Evolutionary conservation across 2,113 vertebrate genomes (phyloP).

Genomic region (Rhea pennata): DNA sequence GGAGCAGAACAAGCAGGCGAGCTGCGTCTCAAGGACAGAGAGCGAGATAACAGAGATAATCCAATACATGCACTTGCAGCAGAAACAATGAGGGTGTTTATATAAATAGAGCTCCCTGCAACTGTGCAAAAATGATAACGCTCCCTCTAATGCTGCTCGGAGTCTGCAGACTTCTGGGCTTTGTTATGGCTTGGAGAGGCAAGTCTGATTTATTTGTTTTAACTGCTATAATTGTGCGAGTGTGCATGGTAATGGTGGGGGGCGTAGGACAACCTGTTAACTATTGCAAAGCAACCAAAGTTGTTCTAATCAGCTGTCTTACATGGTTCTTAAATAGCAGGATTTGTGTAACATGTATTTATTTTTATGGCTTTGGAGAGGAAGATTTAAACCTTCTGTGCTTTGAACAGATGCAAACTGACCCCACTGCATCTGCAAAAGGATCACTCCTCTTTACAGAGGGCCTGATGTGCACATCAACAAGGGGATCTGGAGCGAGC

Average conservation of each 20-base stretch:
- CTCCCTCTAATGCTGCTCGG: background rate
- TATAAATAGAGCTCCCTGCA: background rate
- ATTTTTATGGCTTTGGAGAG: background rate
- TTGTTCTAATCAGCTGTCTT: background rate
- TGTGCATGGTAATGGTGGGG: background rate
- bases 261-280: background rate
- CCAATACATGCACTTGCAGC: background rate
- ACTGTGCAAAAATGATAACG: background rate
- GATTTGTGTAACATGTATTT: background rate
- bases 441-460: background rate
- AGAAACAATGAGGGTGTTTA: background rate
- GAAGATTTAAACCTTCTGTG: background rate
- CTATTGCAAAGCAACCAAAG: background rate
- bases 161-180: background rate
- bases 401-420: background rate
- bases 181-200: background rate
- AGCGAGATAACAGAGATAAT: background rate
- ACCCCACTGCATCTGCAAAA: background rate
- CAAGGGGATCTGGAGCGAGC: background rate
- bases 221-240: background rate
- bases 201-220: background rate
- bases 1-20: fast-evolving
- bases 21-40: background rate
- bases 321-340: background rate
- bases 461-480: background rate